phyloP scores from a whole-genome alignment of 2,888 invertebrate species.

The Limnephilus marmoratus region DNA sequence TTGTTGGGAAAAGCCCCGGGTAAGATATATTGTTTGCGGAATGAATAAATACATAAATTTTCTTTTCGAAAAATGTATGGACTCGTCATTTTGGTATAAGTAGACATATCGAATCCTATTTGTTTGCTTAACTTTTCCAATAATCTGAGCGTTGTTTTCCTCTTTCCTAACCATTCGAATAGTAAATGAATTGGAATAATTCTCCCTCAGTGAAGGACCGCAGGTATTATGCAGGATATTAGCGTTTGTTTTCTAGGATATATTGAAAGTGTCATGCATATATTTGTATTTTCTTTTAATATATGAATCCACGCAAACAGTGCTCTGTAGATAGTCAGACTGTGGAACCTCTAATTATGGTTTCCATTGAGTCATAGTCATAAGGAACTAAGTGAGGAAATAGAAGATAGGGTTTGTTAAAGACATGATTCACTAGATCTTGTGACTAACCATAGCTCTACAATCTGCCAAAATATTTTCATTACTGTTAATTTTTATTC shows the following conservation, averaged over 20 bases:
- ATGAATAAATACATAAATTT: constrained; percentile 23
- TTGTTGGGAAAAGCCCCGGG: neutral
- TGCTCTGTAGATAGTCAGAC: neutral
- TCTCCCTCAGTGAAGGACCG: neutral
- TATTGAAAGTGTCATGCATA: neutral
- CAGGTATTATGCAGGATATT: neutral
- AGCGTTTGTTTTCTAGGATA: neutral
- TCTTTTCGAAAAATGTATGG: neutral
- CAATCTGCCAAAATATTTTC: no score
- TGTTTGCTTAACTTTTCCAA: neutral
- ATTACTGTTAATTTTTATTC: no score
- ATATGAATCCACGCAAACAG: neutral
- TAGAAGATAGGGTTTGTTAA: no score
- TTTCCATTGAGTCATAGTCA: no score
- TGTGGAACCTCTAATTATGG: neutral
- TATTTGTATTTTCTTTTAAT: neutral
- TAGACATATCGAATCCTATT: neutral
- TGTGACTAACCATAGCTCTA: no score
- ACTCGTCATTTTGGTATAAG: neutral
- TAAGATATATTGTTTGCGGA: neutral
- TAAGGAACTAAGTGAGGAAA: no score
- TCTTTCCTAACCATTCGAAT: neutral
- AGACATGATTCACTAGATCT: no score
- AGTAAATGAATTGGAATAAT: neutral
- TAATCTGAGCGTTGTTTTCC: neutral